Evolutionary conservation across 2,113 vertebrate genomes (phyloP), one percentile per base, ranked within the genome.

Genomic region (Sula dactylatra): DNA sequence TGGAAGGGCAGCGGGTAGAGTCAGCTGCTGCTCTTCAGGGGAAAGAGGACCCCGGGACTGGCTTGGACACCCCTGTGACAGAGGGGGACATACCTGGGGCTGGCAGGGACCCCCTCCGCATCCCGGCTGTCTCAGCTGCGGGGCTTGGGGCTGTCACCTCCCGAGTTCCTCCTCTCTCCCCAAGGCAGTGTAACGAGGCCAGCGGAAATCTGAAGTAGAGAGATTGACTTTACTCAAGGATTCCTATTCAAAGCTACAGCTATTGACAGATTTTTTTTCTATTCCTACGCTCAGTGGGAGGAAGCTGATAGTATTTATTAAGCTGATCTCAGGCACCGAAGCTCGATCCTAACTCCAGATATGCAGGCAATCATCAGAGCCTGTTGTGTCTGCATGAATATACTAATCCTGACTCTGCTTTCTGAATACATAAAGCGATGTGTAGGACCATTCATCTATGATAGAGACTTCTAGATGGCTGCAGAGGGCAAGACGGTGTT

Each of bases 281-380:
- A 38, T 83, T 74, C 71, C 90, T 81, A 6, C 2, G 1, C 80
- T 80, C 3, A 13, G 74, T 19, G 11, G 82, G 56, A 93, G 90
- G 94, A 92, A 96, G 79, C 64, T 62, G 58, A 79, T 91, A 77
- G 82, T 89, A 50, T 95, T 96, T 95, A 88, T 94, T 81, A 80
- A 90, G 58, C 74, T 83, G 90, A 94, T 95, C 59, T 62, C 64
- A 58, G 85, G 76, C 93, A 58, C 32, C 18, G 6, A 80, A 83
- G 69, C 94, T 95, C 8, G n/a, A 88, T 95, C 58, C 90, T 66
- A 40, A 55, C 76, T 93, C 59, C 70, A 70, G 58, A 94, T 96
- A 83, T 0, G 0, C 69, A 81, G 78, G 82, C 79, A 88, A 81
- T 78, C 85, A 73, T 80, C 90, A 86, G 94, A 82, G 88, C 58